Conservation (phyloP, 2,113 vertebrate species). For the Trinectes maculatus region DNA sequence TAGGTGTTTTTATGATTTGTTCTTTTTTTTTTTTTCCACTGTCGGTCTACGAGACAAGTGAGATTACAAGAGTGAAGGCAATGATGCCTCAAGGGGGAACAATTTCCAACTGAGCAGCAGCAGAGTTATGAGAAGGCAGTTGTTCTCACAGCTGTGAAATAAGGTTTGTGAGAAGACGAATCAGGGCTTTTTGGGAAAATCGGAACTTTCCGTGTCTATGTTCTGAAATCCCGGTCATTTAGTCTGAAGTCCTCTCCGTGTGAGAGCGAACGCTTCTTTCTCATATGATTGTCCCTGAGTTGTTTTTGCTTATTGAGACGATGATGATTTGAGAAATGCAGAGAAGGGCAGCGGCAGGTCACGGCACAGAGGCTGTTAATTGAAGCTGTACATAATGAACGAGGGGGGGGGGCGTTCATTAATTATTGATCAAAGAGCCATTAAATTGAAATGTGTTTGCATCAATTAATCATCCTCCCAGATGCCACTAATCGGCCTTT, state of each 20-base stretch:
- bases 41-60: slow-evolving; percentile 43
- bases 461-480: slow-evolving; percentile 80
- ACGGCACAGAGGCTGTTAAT: slow-evolving; percentile 59
- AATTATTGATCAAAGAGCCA: slow-evolving; percentile 78
- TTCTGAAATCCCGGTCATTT: not conserved
- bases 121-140: slow-evolving; percentile 60
- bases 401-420: slow-evolving; percentile 57
- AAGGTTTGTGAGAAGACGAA: slow-evolving; percentile 46
- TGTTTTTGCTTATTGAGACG: slow-evolving; percentile 18
- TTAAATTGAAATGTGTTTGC: slow-evolving; percentile 80
- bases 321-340: slow-evolving; percentile 24
- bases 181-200: slow-evolving; percentile 58
- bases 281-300: not conserved
- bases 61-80: slow-evolving; percentile 60
- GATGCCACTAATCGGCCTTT: slow-evolving; percentile 75
- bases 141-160: no score
- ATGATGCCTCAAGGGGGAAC: slow-evolving; percentile 57
- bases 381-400: slow-evolving; percentile 71
- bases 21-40: slow-evolving; percentile 26
- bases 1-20: slow-evolving; percentile 21
- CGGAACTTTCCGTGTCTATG: slow-evolving; percentile 9
- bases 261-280: slow-evolving; percentile 18
- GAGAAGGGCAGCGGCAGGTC: slow-evolving; percentile 52
- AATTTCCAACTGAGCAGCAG: slow-evolving; percentile 56
- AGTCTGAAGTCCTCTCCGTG: not conserved